phyloP scores from a whole-genome alignment of 2,888 invertebrate genomes.

The Achlya flavicornis region DNA sequence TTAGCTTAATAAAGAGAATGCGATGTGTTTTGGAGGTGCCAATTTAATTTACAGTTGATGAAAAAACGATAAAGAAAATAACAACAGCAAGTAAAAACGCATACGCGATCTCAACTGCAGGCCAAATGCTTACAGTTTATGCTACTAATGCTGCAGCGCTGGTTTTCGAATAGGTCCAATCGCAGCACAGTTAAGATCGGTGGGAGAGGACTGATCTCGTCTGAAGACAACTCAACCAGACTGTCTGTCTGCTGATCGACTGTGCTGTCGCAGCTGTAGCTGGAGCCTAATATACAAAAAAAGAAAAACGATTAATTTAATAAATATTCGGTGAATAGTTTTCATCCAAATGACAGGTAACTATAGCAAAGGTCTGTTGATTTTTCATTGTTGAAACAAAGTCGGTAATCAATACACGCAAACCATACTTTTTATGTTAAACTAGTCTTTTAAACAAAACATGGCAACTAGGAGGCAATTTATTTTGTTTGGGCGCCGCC shows the following conservation, averaged over 20 bases:
- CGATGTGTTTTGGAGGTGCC: slow-evolving; percentile 18
- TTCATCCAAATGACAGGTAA: background rate
- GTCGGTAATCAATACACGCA: slow-evolving; percentile 16
- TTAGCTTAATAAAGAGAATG: slow-evolving; percentile 35
- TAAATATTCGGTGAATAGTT: background rate
- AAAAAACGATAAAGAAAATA: background rate
- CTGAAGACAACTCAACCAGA: no score
- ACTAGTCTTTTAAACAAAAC: slow-evolving; percentile 70
- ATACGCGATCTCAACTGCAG: no score
- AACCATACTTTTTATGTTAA: slow-evolving; percentile 57
- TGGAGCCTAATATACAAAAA: no score
- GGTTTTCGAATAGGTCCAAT: no score
- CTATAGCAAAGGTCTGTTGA: background rate
- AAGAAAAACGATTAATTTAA: no score
- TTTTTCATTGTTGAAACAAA: background rate
- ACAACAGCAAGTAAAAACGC: no score
- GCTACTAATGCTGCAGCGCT: no score
- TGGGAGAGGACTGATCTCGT: no score
- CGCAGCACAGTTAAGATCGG: no score
- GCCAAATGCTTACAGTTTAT: no score
- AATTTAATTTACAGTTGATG: slow-evolving; percentile 35
- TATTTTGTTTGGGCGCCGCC: slow-evolving; percentile 74
- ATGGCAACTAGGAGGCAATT: slow-evolving; percentile 70
- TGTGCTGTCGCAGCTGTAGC: no score
- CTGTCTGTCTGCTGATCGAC: no score